A percentile compares a stretch with the other conserved stretches of the same genome.
Conservation (phyloP, 1,140 invertebrate genomes). For the Nasonia vitripennis region DNA sequence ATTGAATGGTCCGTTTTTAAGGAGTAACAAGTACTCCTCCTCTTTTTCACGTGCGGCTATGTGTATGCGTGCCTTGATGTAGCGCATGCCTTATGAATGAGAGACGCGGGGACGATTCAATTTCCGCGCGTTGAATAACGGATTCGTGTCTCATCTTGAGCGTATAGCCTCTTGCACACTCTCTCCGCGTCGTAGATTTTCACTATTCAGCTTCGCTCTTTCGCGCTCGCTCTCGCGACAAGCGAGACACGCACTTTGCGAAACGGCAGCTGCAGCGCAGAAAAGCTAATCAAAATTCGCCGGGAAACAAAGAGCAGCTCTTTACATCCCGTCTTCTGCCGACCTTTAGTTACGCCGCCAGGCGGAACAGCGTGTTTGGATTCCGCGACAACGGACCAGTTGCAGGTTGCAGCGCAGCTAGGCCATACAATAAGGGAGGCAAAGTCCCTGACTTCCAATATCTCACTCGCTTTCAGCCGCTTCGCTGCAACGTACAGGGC, state of each 20-base stretch:
- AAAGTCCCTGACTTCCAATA: conserved; percentile 44
- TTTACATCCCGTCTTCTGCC: neutral
- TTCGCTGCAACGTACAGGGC: neutral
- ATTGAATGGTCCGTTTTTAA: conserved; percentile 19
- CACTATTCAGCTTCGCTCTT: too few relatives aligned
- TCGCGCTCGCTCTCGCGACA: too few relatives aligned
- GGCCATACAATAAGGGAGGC: neutral
- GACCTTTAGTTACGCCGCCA: neutral
- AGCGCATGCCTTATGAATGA: conserved; percentile 5
- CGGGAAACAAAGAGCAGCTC: neutral
- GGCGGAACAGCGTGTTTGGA: conserved; percentile 28
- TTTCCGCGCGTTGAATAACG: neutral
- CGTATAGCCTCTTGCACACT: neutral
- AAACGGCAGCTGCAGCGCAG: too few relatives aligned
- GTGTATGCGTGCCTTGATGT: neutral
- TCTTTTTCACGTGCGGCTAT: neutral
- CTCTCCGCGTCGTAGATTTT: neutral
- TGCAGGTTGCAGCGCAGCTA: neutral
- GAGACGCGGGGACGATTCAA: neutral
- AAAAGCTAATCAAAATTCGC: neutral
- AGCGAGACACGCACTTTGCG: too few relatives aligned
- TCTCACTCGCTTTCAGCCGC: conserved; percentile 17
- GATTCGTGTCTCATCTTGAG: neutral
- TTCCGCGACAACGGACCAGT: neutral
- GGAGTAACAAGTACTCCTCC: conserved; percentile 12